Conservation (phyloP, 1,140 invertebrate species). For the Pantala flavescens region DNA sequence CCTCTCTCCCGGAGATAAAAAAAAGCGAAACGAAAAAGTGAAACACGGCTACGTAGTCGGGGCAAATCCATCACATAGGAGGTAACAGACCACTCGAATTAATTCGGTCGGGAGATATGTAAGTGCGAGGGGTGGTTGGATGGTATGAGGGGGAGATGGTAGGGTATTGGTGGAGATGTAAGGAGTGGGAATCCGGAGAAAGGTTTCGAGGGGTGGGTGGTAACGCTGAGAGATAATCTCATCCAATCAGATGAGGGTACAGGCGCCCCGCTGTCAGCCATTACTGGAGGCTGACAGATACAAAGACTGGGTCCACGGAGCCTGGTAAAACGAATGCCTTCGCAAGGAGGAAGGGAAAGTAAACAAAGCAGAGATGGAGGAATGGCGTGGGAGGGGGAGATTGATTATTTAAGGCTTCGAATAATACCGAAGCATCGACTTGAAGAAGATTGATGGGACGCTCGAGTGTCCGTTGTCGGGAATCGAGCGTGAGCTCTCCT, state of each 20-base stretch:
- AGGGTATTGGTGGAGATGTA: background rate
- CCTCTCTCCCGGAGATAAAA: background rate
- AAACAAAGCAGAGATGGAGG: too few species aligned
- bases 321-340: conserved; percentile 2
- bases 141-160: background rate
- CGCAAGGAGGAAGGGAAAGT: background rate
- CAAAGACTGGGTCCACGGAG: background rate
- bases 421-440: too few species aligned
- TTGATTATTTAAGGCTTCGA: too few species aligned
- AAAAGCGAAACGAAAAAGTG: background rate
- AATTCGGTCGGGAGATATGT: background rate
- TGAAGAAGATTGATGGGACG: too few species aligned
- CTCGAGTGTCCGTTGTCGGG: too few species aligned
- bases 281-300: conserved; percentile 8
- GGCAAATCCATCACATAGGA: background rate
- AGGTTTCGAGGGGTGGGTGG: background rate
- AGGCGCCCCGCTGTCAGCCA: background rate
- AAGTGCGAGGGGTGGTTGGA: background rate
- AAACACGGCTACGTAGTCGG: background rate
- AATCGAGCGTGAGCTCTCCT: too few species aligned
- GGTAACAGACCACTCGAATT: background rate
- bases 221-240: background rate
- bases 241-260: conserved; percentile 8
- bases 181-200: background rate
- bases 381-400: too few species aligned